phyloP scores from a whole-genome alignment of 2,113 vertebrate species.

The Syngnathus scovelli region DNA sequence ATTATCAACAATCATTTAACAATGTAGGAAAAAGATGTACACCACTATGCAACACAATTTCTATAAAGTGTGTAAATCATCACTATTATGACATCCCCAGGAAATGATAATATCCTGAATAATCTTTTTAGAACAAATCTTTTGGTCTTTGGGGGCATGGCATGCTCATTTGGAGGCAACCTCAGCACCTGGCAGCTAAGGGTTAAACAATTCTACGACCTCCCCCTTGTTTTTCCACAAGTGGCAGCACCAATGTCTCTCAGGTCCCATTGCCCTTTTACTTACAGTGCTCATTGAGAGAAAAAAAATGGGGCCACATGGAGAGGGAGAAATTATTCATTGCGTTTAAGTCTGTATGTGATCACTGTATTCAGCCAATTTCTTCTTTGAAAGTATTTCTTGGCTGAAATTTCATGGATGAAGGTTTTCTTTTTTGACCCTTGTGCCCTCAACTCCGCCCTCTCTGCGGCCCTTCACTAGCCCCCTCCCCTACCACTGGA shows the following conservation, averaged over 20 bases:
- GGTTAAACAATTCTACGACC: constrained; percentile 58
- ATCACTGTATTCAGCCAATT: constrained; percentile 47
- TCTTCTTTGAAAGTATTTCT: constrained; percentile 40
- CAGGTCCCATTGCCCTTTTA: constrained; percentile 53
- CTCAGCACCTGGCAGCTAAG: constrained; percentile 44
- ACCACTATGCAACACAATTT: no score
- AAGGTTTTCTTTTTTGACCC: constrained; percentile 62
- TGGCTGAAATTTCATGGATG: constrained; percentile 61
- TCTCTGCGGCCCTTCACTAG: constrained; percentile 17
- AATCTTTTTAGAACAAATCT: not conserved
- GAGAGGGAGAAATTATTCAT: constrained; percentile 29
- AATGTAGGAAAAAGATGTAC: not conserved
- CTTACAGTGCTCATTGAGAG: constrained; percentile 39
- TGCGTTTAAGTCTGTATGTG: constrained; percentile 38
- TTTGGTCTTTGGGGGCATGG: not conserved
- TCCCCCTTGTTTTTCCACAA: constrained; percentile 57
- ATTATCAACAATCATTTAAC: not conserved
- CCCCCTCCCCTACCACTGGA: constrained; percentile 49
- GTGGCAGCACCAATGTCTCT: constrained; percentile 56
- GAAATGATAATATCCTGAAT: not conserved
- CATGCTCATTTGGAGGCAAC: constrained; percentile 14
- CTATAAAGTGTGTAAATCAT: no score
- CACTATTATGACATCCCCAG: no score
- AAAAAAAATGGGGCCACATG: constrained; percentile 21
- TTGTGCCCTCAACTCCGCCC: constrained; percentile 29